A percentile compares a stretch with the other conserved stretches of the same genome.
These are phyloP conservation scores for Adelphocoris suturalis DNA, from an alignment of 2,888 invertebrate genomes.

Conservation along the genomic window DNA sequence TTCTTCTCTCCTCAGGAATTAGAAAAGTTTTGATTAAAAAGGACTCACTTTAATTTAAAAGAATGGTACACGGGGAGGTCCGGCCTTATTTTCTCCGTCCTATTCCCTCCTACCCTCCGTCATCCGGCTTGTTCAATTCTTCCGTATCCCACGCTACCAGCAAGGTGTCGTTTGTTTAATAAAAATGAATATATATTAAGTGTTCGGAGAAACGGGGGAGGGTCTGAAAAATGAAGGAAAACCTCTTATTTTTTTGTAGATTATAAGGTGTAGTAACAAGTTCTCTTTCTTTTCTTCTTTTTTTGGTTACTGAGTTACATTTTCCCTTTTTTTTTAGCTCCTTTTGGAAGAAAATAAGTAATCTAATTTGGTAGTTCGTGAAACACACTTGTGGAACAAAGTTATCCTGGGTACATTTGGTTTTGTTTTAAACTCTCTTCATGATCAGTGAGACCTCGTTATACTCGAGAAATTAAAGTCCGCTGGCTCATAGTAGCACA, in stretches of 20 bases:
- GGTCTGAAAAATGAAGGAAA: background rate
- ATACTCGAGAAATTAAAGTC: too few relatives aligned
- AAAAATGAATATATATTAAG: constrained; percentile 39
- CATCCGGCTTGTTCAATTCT: background rate
- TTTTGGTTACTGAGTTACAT: background rate
- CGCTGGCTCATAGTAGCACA: too few relatives aligned
- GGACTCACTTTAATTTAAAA: constrained; percentile 40
- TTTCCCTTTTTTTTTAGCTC: background rate
- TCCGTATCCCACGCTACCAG: background rate
- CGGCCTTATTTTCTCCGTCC: background rate
- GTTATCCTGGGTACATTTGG: too few relatives aligned
- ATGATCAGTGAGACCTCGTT: too few relatives aligned
- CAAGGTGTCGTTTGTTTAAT: constrained; percentile 36
- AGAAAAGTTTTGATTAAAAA: constrained; percentile 49
- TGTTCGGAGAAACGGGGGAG: background rate
- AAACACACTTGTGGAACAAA: too few relatives aligned
- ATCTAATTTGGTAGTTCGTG: background rate
- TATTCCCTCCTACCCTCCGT: background rate
- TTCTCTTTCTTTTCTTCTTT: background rate
- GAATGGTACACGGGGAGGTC: constrained; percentile 1
- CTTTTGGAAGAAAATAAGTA: background rate
- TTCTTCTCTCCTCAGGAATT: constrained; percentile 4
- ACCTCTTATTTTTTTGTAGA: background rate
- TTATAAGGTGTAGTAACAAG: constrained; percentile 19
- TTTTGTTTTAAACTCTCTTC: too few relatives aligned